These are phyloP conservation scores for Leptatherina wallacei DNA, from an alignment of 2,797 vertebrate species.

Conservation along the genomic window DNA sequence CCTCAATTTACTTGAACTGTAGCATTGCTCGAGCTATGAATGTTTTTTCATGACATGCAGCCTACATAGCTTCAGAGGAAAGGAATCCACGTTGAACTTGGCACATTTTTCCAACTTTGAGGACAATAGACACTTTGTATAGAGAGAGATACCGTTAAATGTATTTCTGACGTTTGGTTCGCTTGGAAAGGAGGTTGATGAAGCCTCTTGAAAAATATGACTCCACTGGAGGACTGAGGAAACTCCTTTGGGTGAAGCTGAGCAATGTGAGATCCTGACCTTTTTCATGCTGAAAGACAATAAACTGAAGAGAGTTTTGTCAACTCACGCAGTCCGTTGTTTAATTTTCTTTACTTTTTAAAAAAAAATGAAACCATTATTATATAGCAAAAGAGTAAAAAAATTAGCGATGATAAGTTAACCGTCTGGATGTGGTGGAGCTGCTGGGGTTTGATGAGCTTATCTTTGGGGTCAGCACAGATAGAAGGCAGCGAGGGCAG, in stretches of 20 bases:
- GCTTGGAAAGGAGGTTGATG: constrained; percentile 64
- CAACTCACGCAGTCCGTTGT: constrained; percentile 45
- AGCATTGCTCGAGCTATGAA: constrained; percentile 83
- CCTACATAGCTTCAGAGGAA: constrained; percentile 82
- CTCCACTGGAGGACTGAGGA: constrained; percentile 68
- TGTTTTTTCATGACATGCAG: constrained; percentile 82
- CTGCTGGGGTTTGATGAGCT: constrained; percentile 53
- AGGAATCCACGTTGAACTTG: constrained; percentile 80
- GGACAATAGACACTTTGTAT: constrained; percentile 81
- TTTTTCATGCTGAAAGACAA: constrained; percentile 84
- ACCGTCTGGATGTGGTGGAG: constrained; percentile 41
- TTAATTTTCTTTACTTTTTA: constrained; percentile 7
- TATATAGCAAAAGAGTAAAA: not conserved
- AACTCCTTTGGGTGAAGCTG: constrained; percentile 71
- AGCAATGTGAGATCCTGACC: constrained; percentile 82
- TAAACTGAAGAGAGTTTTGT: constrained; percentile 85
- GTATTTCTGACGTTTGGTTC: constrained; percentile 75
- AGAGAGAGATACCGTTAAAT: constrained; percentile 71
- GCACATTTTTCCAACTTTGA: constrained; percentile 81
- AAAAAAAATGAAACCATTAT: not conserved
- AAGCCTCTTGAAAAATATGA: constrained; percentile 68
- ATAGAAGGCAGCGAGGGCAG: constrained; percentile 48
- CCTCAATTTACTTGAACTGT: constrained; percentile 84
- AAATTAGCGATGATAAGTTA: constrained; percentile 1
- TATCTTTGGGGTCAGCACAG: constrained; percentile 57